Conservation (phyloP, 1,140 invertebrate species). For the roundworm (Caenorhabditis elegans) region DNA sequence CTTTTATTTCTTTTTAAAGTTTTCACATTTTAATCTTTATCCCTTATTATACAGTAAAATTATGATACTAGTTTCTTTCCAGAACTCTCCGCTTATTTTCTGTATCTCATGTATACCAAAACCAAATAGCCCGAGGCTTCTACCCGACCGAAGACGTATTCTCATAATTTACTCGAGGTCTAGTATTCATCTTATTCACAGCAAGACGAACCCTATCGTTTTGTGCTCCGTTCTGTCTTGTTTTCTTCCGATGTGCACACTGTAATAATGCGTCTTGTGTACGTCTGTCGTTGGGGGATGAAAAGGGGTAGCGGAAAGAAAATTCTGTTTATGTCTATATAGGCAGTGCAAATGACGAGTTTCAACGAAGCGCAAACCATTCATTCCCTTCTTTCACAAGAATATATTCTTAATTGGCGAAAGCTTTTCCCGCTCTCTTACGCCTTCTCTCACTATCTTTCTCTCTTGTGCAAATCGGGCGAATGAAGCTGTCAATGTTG, state of each 20-base stretch:
- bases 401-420: constrained; percentile 27
- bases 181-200: not conserved
- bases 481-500: not conserved
- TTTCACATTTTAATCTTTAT: too few species aligned
- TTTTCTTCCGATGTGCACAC: not conserved
- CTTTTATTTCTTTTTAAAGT: too few species aligned
- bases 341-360: constrained; percentile 19
- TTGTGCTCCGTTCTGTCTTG: not conserved
- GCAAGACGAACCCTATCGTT: not conserved
- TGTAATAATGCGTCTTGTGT: not conserved
- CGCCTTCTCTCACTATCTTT: constrained; percentile 7
- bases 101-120: not conserved
- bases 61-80: too few species aligned
- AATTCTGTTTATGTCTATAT: constrained; percentile 4
- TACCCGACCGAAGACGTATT: not conserved
- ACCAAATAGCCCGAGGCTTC: constrained; percentile 1
- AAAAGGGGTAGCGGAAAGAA: too few species aligned
- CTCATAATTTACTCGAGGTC: not conserved
- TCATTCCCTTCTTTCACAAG: constrained; percentile 21
- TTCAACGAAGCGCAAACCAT: constrained; percentile 20
- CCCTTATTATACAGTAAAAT: too few species aligned
- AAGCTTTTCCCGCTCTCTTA: not conserved
- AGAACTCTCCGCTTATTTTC: too few species aligned
- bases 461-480: constrained; percentile 1
- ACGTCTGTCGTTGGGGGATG: too few species aligned